phyloP scores from a whole-genome alignment of 2,797 vertebrate genomes.

The Eurystomus glaucurus region DNA sequence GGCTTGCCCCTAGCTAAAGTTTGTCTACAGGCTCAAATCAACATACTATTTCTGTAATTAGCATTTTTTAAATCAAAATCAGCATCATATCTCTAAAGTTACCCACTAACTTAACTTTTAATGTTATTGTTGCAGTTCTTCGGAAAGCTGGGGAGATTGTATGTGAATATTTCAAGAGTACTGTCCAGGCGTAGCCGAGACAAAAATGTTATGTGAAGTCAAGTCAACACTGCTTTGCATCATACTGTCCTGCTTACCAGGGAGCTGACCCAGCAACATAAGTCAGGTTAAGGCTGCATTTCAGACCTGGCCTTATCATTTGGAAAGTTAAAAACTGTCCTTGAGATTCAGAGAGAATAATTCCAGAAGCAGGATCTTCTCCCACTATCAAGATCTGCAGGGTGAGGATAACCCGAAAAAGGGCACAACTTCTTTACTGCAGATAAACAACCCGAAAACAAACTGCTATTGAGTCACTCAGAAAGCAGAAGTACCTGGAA shows the following conservation, averaged over 20 bases:
- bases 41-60: not conserved
- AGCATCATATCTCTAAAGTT: not conserved
- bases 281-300: not conserved
- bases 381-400: not conserved
- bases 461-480: not conserved
- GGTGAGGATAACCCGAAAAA: not conserved
- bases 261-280: not conserved
- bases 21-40: not conserved
- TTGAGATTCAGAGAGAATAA: not conserved
- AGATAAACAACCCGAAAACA: not conserved
- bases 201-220: constrained; percentile 19
- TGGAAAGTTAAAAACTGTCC: not conserved
- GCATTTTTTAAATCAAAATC: not conserved
- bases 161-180: not conserved
- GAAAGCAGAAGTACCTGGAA: not conserved
- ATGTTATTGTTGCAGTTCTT: not conserved
- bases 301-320: not conserved
- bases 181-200: not conserved
- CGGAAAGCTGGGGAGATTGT: not conserved
- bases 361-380: not conserved
- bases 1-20: not conserved
- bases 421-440: not conserved
- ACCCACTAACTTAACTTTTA: not conserved
- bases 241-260: constrained; percentile 5
- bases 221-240: constrained; percentile 41